Conservation (phyloP, 1,140 invertebrate genomes). For the Holotrichia oblita region DNA sequence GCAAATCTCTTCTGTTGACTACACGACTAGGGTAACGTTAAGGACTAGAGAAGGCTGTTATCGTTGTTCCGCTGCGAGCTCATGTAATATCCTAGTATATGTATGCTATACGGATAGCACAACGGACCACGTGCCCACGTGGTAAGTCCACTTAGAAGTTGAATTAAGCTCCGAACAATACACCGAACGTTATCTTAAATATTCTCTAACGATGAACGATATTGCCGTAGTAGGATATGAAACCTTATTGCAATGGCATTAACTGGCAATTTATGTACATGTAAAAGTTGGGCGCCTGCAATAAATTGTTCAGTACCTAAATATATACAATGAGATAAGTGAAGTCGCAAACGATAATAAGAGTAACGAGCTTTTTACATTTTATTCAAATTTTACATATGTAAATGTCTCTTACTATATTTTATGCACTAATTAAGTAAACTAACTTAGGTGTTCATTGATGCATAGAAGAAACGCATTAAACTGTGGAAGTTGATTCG, state of each 20-base stretch:
- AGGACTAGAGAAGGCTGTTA: constrained; percentile 14
- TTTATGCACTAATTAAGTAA: not conserved
- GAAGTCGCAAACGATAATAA: not conserved
- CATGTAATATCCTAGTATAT: constrained; percentile 20
- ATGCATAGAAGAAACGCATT: not conserved
- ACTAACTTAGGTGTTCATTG: not conserved
- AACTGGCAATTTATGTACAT: constrained; percentile 23
- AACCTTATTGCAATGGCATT: constrained; percentile 29
- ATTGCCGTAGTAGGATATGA: constrained; percentile 28
- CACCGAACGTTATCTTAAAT: constrained; percentile 26
- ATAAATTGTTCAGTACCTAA: constrained; percentile 14
- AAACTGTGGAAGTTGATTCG: no score
- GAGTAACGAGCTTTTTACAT: not conserved
- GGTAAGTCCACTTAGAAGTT: constrained; percentile 25
- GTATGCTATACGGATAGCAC: not conserved
- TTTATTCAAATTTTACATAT: not conserved
- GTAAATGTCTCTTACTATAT: not conserved
- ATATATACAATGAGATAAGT: constrained; percentile 5
- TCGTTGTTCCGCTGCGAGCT: constrained; percentile 20
- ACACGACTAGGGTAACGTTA: constrained; percentile 6
- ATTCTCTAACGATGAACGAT: constrained; percentile 18
- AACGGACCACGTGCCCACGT: constrained; percentile 29
- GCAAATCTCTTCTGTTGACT: constrained; percentile 25
- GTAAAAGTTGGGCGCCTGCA: constrained; percentile 7
- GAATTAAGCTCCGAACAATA: constrained; percentile 31